These are phyloP conservation scores for Aulostomus chinensis DNA, from an alignment of 2,797 vertebrate species.

Conservation along the genomic window DNA sequence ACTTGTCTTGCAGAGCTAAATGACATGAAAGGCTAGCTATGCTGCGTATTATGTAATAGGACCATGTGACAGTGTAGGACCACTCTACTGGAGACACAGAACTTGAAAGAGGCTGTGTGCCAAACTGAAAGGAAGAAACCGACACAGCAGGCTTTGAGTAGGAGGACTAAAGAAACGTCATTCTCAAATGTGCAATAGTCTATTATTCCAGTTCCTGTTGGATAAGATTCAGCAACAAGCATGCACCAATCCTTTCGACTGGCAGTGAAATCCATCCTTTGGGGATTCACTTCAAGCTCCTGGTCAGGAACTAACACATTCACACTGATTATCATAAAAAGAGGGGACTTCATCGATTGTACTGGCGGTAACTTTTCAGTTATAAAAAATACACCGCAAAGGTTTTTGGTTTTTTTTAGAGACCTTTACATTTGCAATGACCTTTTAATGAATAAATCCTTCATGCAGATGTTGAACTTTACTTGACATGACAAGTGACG, in stretches of 20 bases:
- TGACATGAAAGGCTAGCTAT: slow-evolving; percentile 19
- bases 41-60: slow-evolving; percentile 44
- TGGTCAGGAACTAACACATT: not conserved
- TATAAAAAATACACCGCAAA: too few species aligned
- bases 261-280: slow-evolving; percentile 7
- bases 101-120: slow-evolving; percentile 27
- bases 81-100: slow-evolving; percentile 17
- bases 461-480: too few species aligned
- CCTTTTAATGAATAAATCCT: too few species aligned
- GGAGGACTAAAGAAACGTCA: slow-evolving; percentile 40
- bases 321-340: not conserved
- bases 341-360: not conserved
- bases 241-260: not conserved
- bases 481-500: too few species aligned
- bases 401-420: too few species aligned
- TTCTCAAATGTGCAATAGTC: slow-evolving; percentile 19
- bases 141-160: slow-evolving; percentile 48
- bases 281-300: slow-evolving; percentile 10
- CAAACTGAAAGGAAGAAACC: slow-evolving; percentile 22
- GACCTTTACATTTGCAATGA: too few species aligned
- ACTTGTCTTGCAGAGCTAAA: slow-evolving; percentile 33
- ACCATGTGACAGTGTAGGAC: slow-evolving; percentile 31
- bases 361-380: too few species aligned
- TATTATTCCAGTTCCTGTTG: slow-evolving; percentile 11
- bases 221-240: too few species aligned